These are phyloP conservation scores for Camponotus floridanus DNA, from an alignment of 1,140 invertebrate genomes.

Conservation along the genomic window DNA sequence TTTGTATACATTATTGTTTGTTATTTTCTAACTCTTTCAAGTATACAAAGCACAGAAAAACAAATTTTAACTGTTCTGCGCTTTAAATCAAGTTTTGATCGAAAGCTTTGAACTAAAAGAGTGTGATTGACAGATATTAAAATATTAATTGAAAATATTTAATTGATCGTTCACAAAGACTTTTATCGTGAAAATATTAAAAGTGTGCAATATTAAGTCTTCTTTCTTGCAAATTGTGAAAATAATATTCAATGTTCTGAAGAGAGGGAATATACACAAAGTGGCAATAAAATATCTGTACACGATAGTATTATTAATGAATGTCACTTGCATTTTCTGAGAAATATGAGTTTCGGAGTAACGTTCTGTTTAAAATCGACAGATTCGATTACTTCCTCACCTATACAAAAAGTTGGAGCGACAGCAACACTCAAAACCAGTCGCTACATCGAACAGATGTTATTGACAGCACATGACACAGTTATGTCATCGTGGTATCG, in stretches of 20 bases:
- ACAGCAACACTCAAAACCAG: not conserved
- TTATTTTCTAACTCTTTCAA: not conserved
- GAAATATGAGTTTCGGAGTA: not conserved
- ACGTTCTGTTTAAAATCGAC: not conserved
- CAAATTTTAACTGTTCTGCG: not conserved
- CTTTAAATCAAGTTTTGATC: not conserved
- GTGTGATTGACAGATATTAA: not conserved
- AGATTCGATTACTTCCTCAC: constrained; percentile 10
- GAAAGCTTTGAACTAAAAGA: not conserved
- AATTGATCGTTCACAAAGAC: not conserved
- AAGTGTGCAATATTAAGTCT: not conserved
- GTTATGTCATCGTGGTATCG: constrained; percentile 51
- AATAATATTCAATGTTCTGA: not conserved
- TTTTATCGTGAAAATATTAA: not conserved
- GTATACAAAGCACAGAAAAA: not conserved
- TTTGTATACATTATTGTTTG: not conserved
- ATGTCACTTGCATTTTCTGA: not conserved
- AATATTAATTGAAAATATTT: not conserved
- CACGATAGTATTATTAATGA: not conserved
- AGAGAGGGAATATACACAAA: not conserved
- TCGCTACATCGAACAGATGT: constrained; percentile 4
- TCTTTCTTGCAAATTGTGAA: not conserved
- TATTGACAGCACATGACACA: constrained; percentile 47
- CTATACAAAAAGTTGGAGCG: not conserved
- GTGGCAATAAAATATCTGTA: not conserved